Percentiles rank a stretch among this genome's conserved stretches.
phyloP scores from a whole-genome alignment of 2,888 invertebrate species.

The Petrophora chlorosata region DNA sequence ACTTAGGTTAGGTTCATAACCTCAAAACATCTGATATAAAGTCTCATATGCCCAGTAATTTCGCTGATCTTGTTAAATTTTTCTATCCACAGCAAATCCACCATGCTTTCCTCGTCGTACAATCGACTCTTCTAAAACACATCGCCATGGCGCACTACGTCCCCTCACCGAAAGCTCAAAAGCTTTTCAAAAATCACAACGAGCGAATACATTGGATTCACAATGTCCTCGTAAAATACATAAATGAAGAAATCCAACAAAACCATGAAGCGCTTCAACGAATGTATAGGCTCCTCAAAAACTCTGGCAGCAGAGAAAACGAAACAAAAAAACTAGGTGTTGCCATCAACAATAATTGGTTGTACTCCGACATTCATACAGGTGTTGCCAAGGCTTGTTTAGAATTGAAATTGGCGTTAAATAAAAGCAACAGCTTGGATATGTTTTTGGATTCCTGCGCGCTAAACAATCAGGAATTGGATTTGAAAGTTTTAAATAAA shows the following conservation, averaged over 20 bases:
- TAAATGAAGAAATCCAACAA: slow-evolving; percentile 56
- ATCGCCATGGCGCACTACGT: slow-evolving; percentile 68
- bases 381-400: slow-evolving; percentile 64
- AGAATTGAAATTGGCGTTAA: slow-evolving; percentile 66
- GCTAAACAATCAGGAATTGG: slow-evolving; percentile 62
- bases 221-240: slow-evolving; percentile 51
- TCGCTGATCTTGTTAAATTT: no score
- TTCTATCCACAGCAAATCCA: slow-evolving; percentile 72
- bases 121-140: slow-evolving; percentile 72
- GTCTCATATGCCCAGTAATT: no score
- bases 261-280: slow-evolving; percentile 63
- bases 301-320: slow-evolving; percentile 56
- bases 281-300: slow-evolving; percentile 73
- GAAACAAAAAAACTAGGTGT: slow-evolving; percentile 56
- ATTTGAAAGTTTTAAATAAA: slow-evolving; percentile 61
- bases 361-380: slow-evolving; percentile 73
- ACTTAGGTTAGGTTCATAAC: no score
- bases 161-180: slow-evolving; percentile 47
- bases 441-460: slow-evolving; percentile 74
- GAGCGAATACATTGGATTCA: slow-evolving; percentile 76
- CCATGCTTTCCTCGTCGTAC: slow-evolving; percentile 74
- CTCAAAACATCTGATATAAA: no score
- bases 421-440: slow-evolving; percentile 69
- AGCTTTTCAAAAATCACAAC: slow-evolving; percentile 69
- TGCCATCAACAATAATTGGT: slow-evolving; percentile 63